Evolutionary conservation across 2,888 invertebrate genomes (phyloP), one percentile per base, ranked within the genome.

Genomic region (Drosophila koepferae): DNA sequence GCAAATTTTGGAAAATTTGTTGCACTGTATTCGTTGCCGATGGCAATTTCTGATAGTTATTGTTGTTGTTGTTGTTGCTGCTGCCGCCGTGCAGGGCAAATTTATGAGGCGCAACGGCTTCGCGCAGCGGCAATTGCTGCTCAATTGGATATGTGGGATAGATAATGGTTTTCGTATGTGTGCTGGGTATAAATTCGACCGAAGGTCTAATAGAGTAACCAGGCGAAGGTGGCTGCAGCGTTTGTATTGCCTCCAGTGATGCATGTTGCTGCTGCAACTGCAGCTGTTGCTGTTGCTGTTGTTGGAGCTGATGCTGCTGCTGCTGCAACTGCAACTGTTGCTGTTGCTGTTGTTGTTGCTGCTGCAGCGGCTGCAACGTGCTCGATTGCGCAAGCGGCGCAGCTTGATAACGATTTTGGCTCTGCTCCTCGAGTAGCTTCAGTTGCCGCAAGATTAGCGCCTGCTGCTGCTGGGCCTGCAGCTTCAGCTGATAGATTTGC

Each of bases 391-490:
- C 82, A 73, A 81, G 46, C 2, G 81, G 77, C 9, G 71, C 51
- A 36, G 71, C 54, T 43, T 83, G 83, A 55, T 64, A 86, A 34
- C 84, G 87, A 40, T 68, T 84, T 14, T 86, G 85, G n/a, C 63
- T 94, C 73, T 95, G 94, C 67, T 95, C 94, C 70, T 95, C 94
- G 8, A 95, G 90, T 70, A 95, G 92, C 82, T 95, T 95, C 83
- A 96, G 95, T 80, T 96, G 95, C 34, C 95, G 93, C 34, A 96
- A 92, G 58, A 96, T 93, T 76, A 95, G 95, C 61, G 96, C 96
- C 89, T 96, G 96, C 81, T 96, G 96, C 83, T 96, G 96, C 63
- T 94, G 94, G 80, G 96, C 96, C 85, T 96, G 96, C 61, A 95
- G 92, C 86, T 96, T 95, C 43, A 96, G 92, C 66, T 95, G 93